A percentile compares a stretch with the other conserved stretches of the same genome.
Evolutionary conservation across 2,888 invertebrate species (phyloP).

Genomic region (Ernsta delagoae): DNA sequence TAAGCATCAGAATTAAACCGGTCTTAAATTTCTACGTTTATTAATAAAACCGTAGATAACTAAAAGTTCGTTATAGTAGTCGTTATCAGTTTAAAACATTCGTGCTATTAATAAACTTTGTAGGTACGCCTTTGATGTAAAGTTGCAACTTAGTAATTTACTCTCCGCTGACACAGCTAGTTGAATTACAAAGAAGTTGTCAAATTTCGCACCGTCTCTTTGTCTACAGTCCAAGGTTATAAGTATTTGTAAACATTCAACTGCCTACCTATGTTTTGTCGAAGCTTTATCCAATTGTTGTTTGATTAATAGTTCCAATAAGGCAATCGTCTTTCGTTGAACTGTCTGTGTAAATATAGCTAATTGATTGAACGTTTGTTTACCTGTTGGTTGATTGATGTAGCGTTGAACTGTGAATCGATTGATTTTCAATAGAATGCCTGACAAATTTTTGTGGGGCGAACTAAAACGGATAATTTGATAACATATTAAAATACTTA

Average conservation of each 20-base stretch:
- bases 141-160: background rate
- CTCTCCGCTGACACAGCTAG: background rate
- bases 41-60: no score
- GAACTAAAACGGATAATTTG: no score
- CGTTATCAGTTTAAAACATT: background rate
- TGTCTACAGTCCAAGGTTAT: background rate
- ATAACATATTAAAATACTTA: no score
- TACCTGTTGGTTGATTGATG: background rate
- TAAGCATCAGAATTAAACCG: no score
- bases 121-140: background rate
- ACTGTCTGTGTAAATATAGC: background rate
- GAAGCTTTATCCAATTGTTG: background rate
- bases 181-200: conserved; percentile 5
- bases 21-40: no score
- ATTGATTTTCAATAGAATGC: background rate
- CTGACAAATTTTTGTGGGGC: background rate
- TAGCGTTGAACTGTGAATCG: background rate
- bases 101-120: background rate
- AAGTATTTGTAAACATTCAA: background rate
- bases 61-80: background rate
- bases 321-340: conserved; percentile 1
- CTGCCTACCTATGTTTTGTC: no score
- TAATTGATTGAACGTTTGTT: background rate
- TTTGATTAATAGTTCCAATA: background rate
- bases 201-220: background rate